These are phyloP conservation scores for Phaethornis superciliosus DNA, from an alignment of 2,113 vertebrate genomes.

Conservation along the genomic window DNA sequence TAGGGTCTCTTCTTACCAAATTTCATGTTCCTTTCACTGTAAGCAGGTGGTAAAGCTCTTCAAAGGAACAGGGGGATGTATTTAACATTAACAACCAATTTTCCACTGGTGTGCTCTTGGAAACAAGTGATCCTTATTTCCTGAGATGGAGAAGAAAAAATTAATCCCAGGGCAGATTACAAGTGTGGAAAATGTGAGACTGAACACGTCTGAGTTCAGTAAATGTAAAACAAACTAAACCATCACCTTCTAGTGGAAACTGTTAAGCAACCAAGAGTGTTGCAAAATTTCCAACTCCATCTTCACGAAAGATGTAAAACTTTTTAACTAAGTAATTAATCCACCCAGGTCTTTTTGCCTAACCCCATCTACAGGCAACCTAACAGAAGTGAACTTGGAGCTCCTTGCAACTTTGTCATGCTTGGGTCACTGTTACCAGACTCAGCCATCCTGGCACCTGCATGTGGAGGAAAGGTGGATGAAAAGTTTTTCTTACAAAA, in stretches of 20 bases:
- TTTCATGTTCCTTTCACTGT: conserved; percentile 17
- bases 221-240: conserved; percentile 19
- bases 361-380: background rate
- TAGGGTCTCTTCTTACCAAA: background rate
- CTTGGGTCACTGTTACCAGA: background rate
- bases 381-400: background rate
- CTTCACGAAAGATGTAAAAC: background rate
- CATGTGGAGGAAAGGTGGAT: background rate
- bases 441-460: fast-evolving
- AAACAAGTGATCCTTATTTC: conserved; percentile 36
- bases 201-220: background rate
- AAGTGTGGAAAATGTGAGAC: conserved; percentile 54
- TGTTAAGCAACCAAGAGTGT: background rate
- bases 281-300: background rate
- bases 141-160: conserved; percentile 14
- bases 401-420: fast-evolving
- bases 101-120: conserved; percentile 9
- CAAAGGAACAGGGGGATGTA: conserved; percentile 41
- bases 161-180: background rate
- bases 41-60: conserved; percentile 41
- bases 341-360: background rate
- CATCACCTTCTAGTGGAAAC: conserved; percentile 15
- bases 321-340: background rate
- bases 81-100: conserved; percentile 40
- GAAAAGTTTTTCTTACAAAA: background rate